These are phyloP conservation scores for Hepsetus odoe DNA, from an alignment of 2,113 vertebrate genomes.

Conservation along the genomic window DNA sequence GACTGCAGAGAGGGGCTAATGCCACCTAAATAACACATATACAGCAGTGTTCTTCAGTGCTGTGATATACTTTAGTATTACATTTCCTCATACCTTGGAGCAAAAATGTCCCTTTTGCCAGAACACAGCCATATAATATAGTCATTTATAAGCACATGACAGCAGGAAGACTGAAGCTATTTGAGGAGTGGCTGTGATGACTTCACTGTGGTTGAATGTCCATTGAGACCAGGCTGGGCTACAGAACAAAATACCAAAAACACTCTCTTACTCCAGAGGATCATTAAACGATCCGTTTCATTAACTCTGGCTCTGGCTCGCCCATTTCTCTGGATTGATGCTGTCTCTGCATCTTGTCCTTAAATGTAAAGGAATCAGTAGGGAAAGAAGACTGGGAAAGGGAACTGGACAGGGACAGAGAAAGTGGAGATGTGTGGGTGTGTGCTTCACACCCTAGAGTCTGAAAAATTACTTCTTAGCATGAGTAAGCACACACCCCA, in stretches of 20 bases:
- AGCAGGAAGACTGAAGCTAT: not conserved
- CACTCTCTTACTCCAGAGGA: not conserved
- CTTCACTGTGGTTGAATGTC: not conserved
- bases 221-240: conserved; percentile 9
- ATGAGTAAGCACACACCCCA: conserved; percentile 41
- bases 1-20: too few relatives aligned
- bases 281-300: not conserved
- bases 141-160: not conserved
- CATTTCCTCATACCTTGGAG: too few relatives aligned
- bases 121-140: not conserved
- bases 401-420: not conserved
- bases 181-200: conserved; percentile 36
- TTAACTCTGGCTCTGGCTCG: not conserved
- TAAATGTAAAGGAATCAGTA: not conserved
- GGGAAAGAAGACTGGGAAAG: not conserved
- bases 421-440: conserved; percentile 19
- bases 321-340: not conserved
- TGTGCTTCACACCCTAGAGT: conserved; percentile 37
- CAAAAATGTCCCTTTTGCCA: not conserved
- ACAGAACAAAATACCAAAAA: not conserved
- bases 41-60: too few relatives aligned
- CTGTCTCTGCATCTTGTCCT: not conserved
- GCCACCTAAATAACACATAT: too few relatives aligned
- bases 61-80: not conserved
- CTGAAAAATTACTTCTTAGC: not conserved